Evolutionary conservation across 2,888 invertebrate species (phyloP).

Genomic region (Amblyteles armatorius): DNA sequence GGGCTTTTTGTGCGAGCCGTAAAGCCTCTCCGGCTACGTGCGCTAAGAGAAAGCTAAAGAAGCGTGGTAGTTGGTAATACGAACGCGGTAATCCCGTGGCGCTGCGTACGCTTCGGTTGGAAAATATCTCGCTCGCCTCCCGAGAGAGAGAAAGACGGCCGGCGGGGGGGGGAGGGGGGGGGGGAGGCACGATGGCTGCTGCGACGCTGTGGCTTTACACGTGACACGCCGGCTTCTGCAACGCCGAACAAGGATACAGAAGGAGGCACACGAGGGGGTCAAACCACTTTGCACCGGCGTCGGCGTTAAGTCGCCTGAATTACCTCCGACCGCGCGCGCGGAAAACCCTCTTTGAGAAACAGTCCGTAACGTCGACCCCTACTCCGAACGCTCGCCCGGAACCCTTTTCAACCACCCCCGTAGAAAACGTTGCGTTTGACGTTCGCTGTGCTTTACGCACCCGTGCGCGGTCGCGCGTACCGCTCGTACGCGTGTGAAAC

Average conservation of each 20-base stretch:
- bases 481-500: conserved; percentile 8
- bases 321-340: conserved; percentile 61
- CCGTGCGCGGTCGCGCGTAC: conserved; percentile 39
- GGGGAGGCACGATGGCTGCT: neutral
- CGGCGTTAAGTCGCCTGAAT: conserved; percentile 66
- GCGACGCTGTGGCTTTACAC: conserved; percentile 33
- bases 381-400: conserved; percentile 20
- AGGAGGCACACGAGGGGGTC: conserved; percentile 44
- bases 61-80: conserved; percentile 10
- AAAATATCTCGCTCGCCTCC: neutral
- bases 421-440: conserved; percentile 52
- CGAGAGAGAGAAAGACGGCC: neutral
- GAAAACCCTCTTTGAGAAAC: conserved; percentile 64
- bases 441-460: conserved; percentile 51
- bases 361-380: conserved; percentile 45
- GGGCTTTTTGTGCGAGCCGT: neutral
- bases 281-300: conserved; percentile 63
- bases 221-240: conserved; percentile 35
- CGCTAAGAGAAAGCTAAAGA: conserved; percentile 9
- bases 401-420: conserved; percentile 44
- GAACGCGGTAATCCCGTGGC: neutral
- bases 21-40: conserved; percentile 7
- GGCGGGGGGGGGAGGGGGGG: no score
- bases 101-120: conserved; percentile 5
- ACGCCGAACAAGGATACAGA: conserved; percentile 23